Conservation (phyloP, 1,140 invertebrate species). For the Pantala flavescens region DNA sequence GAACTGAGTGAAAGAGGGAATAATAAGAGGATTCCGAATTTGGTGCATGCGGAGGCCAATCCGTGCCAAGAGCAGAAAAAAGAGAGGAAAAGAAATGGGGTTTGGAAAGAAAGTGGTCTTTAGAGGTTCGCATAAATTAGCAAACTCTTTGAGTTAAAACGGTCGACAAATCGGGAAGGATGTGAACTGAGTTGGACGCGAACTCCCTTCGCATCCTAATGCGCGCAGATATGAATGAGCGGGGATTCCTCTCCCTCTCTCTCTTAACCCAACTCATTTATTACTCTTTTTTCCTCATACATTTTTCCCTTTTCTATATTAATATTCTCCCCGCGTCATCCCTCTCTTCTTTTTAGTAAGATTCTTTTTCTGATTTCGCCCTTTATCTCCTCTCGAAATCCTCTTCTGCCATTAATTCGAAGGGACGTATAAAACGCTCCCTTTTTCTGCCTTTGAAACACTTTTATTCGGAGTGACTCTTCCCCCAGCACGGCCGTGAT, state of each 20-base stretch:
- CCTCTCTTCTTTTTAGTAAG: too few relatives aligned
- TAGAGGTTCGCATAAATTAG: background rate
- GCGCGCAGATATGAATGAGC: background rate
- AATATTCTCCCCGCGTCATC: too few relatives aligned
- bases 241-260: background rate
- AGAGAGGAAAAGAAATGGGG: too few relatives aligned
- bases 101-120: background rate
- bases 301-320: too few relatives aligned
- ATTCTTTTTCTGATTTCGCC: background rate
- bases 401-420: background rate
- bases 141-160: conserved; percentile 7
- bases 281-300: background rate
- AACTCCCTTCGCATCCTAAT: conserved; percentile 9
- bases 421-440: background rate
- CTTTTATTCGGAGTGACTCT: too few relatives aligned
- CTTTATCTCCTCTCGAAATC: background rate
- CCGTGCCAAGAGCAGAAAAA: too few relatives aligned
- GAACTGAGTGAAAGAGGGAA: too few relatives aligned
- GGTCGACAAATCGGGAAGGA: conserved; percentile 7
- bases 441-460: background rate
- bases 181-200: conserved; percentile 2
- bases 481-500: too few relatives aligned
- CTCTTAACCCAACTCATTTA: background rate
- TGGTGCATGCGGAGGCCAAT: too few relatives aligned
- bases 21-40: too few relatives aligned